A percentile compares a stretch with the other conserved stretches of the same genome.
phyloP scores from a whole-genome alignment of 2,797 vertebrate species.

The Podargus strigoides region DNA sequence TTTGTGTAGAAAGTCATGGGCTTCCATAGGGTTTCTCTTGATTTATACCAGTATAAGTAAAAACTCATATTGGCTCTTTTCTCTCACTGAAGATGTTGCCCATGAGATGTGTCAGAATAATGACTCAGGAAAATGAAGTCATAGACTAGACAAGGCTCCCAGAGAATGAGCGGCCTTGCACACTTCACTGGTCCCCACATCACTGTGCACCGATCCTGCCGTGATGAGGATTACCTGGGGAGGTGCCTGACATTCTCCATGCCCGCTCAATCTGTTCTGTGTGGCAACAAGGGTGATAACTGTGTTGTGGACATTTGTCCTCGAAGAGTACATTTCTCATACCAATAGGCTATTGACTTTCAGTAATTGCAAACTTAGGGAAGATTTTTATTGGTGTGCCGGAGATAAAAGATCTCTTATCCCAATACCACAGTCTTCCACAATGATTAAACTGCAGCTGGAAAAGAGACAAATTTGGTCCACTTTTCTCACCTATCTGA shows the following conservation, averaged over 20 bases:
- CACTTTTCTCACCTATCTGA: neutral
- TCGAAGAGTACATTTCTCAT: constrained; percentile 41
- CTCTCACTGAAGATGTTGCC: constrained; percentile 59
- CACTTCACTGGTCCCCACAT: constrained; percentile 35
- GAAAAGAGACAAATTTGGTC: neutral
- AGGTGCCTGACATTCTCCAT: constrained; percentile 25
- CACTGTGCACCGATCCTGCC: neutral
- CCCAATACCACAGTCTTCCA: neutral
- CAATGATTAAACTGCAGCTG: neutral
- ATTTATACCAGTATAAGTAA: constrained; percentile 41
- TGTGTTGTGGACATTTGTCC: constrained; percentile 65
- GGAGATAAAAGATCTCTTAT: constrained; percentile 31
- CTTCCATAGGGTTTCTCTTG: neutral
- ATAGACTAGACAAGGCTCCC: neutral
- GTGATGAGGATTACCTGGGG: constrained; percentile 39
- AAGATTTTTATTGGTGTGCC: constrained; percentile 42
- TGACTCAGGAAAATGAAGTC: constrained; percentile 53
- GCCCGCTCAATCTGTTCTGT: constrained; percentile 28
- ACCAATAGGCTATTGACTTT: constrained; percentile 51
- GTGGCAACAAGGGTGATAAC: constrained; percentile 49
- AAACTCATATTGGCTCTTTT: constrained; percentile 38
- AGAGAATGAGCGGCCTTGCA: constrained; percentile 33
- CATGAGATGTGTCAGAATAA: constrained; percentile 50
- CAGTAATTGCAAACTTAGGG: constrained; percentile 56
- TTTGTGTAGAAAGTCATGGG: neutral